Evolutionary conservation across 2,888 invertebrate species (phyloP).

Genomic region (Zhengitettix transpicula): DNA sequence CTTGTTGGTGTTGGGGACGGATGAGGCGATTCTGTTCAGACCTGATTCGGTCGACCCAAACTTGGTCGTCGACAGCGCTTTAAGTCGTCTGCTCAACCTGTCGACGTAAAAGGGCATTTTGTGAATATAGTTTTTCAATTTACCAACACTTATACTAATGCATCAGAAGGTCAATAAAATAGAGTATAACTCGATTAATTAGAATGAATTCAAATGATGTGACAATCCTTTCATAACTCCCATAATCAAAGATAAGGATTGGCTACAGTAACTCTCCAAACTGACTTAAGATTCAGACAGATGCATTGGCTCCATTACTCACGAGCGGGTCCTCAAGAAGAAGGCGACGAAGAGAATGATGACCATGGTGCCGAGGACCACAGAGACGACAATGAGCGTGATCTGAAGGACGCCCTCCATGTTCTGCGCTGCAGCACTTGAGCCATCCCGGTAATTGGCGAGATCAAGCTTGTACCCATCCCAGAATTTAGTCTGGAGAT

Average conservation of each 20-base stretch:
- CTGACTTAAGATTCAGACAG: no score
- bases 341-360: conserved; percentile 35
- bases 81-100: conserved; percentile 41
- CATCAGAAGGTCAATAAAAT: no score
- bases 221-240: no score
- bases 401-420: conserved; percentile 20
- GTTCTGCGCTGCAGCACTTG: not conserved
- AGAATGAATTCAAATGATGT: no score
- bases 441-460: not conserved
- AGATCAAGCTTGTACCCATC: not conserved
- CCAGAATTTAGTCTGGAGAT: not conserved
- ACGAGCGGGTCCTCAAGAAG: conserved; percentile 40
- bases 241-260: no score
- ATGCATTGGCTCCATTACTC: conserved; percentile 11
- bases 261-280: no score
- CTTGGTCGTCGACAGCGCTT: conserved; percentile 42
- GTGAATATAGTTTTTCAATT: not conserved
- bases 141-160: no score
- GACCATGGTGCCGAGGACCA: conserved; percentile 33
- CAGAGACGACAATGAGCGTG: conserved; percentile 34
- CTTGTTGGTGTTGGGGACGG: conserved; percentile 50
- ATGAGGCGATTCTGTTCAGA: conserved; percentile 34
- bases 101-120: not conserved
- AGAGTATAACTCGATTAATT: no score
- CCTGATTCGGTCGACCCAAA: conserved; percentile 47